These are phyloP conservation scores for Drosophila acutilabella DNA, from an alignment of 2,888 invertebrate species.

Conservation along the genomic window DNA sequence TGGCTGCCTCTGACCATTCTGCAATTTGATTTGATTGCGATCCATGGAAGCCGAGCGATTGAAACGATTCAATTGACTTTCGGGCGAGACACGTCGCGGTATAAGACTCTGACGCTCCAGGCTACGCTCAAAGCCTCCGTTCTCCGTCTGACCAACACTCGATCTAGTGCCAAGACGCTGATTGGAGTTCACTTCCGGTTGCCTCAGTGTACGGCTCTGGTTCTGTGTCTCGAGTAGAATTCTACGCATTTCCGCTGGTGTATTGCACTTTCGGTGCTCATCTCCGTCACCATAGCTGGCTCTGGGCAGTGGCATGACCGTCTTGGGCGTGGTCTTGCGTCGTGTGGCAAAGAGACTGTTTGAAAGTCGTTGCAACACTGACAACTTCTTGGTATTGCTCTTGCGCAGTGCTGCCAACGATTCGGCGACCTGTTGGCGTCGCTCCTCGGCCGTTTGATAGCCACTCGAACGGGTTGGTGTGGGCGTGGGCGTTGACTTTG, in stretches of 20 bases:
- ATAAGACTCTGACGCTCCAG: conserved; percentile 80
- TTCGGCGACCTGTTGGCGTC: conserved; percentile 54
- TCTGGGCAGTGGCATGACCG: conserved; percentile 66
- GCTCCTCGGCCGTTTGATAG: conserved; percentile 42
- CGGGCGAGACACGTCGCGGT: conserved; percentile 70
- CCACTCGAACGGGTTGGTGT: conserved; percentile 4
- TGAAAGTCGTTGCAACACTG: conserved; percentile 83
- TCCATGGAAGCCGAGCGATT: conserved; percentile 82
- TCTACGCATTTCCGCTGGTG: conserved; percentile 75
- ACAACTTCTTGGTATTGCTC: conserved; percentile 78
- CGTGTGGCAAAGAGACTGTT: conserved; percentile 83
- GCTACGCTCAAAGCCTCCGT: conserved; percentile 55
- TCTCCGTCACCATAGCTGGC: conserved; percentile 27
- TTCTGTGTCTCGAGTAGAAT: conserved; percentile 82
- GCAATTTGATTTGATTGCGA: conserved; percentile 73
- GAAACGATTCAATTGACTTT: conserved; percentile 62
- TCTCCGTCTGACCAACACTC: conserved; percentile 26
- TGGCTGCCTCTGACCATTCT: conserved; percentile 6
- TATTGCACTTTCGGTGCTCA: conserved; percentile 19
- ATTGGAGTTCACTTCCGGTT: neutral
- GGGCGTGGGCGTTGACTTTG: conserved; percentile 16
- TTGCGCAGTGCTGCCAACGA: conserved; percentile 53
- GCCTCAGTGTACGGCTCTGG: conserved; percentile 50
- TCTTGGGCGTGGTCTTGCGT: conserved; percentile 83
- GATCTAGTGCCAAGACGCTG: neutral